Conservation (phyloP, 2,113 vertebrate genomes). For the Carassius gibelio region DNA sequence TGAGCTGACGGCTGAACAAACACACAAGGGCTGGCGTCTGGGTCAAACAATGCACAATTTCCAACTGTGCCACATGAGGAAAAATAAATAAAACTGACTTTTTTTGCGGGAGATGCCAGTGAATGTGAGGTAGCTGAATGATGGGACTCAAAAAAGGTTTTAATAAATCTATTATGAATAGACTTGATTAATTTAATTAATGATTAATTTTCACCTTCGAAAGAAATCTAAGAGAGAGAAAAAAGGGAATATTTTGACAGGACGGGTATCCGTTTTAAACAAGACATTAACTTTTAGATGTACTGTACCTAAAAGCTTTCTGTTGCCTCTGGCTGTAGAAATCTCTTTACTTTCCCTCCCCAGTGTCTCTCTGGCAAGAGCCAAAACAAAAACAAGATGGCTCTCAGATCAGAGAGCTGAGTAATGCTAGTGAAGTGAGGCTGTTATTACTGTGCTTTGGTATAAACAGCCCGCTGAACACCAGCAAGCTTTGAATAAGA, state of each 20-base stretch:
- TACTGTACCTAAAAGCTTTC: constrained; percentile 32
- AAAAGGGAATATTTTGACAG: background rate
- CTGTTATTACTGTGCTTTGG: constrained; percentile 30
- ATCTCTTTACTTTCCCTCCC: constrained; percentile 50
- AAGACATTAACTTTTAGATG: background rate
- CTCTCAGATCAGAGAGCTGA: constrained; percentile 50
- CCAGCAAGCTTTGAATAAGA: constrained; percentile 38
- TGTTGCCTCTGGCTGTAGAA: constrained; percentile 26
- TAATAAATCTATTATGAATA: constrained; percentile 23
- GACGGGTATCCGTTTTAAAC: background rate
- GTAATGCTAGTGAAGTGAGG: constrained; percentile 41
- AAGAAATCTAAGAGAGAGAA: background rate
- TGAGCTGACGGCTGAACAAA: constrained; percentile 20
- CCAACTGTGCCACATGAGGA: background rate
- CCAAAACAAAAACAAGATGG: constrained; percentile 46
- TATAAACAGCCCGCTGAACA: constrained; percentile 42
- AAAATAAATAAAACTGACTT: constrained; percentile 4
- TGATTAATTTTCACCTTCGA: background rate
- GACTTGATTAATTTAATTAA: background rate
- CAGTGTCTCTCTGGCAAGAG: constrained; percentile 20
- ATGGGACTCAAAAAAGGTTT: constrained; percentile 13
- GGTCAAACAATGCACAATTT: background rate
- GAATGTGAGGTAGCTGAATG: background rate
- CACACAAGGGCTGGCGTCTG: background rate
- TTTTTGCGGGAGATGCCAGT: background rate